Evolutionary conservation across 30 jellyfish, hydroid and myxozoan species (phyloP).

Genomic region (Pseudorhiza aurosa): DNA sequence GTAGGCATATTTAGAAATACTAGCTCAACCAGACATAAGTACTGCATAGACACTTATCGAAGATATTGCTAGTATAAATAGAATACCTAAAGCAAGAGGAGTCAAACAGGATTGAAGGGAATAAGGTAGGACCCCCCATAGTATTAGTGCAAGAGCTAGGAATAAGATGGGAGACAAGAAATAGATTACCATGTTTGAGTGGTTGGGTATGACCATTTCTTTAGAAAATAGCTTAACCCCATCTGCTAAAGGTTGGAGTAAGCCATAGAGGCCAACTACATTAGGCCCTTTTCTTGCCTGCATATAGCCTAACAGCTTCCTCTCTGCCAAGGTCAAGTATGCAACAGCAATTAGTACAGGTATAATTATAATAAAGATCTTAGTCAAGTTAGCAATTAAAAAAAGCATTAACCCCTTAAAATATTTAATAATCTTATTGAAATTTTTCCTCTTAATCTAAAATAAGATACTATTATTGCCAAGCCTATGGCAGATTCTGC

Average conservation of each 20-base stretch:
- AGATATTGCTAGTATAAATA: conserved; percentile 34
- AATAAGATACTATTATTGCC: conserved; percentile 37
- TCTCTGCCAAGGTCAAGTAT: conserved; percentile 67
- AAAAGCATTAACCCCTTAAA: conserved; percentile 41
- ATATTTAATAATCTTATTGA: conserved; percentile 26
- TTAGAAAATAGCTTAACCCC: conserved; percentile 62
- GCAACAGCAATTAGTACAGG: conserved; percentile 56
- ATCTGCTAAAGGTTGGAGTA: conserved; percentile 81
- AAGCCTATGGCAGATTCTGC: conserved; percentile 69
- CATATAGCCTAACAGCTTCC: conserved; percentile 66
- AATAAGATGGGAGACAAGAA: conserved; percentile 64
- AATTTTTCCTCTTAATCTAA: conserved; percentile 50
- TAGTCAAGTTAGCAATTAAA: not conserved
- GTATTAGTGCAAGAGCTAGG: conserved; percentile 28
- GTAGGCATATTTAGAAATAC: conserved; percentile 67
- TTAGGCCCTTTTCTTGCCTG: conserved; percentile 74
- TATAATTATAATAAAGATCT: not conserved
- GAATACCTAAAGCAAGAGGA: not conserved
- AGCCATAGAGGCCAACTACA: conserved; percentile 78
- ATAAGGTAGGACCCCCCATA: conserved; percentile 14
- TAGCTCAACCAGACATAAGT: conserved; percentile 69
- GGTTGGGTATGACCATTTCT: conserved; percentile 58
- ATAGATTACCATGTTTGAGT: conserved; percentile 26
- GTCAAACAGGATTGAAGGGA: not conserved
- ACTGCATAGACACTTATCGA: conserved; percentile 56